A percentile compares a stretch with the other conserved stretches of the same genome.
These are phyloP conservation scores for Muraenolepis orangiensis DNA, from an alignment of 2,797 vertebrate genomes.

Conservation along the genomic window DNA sequence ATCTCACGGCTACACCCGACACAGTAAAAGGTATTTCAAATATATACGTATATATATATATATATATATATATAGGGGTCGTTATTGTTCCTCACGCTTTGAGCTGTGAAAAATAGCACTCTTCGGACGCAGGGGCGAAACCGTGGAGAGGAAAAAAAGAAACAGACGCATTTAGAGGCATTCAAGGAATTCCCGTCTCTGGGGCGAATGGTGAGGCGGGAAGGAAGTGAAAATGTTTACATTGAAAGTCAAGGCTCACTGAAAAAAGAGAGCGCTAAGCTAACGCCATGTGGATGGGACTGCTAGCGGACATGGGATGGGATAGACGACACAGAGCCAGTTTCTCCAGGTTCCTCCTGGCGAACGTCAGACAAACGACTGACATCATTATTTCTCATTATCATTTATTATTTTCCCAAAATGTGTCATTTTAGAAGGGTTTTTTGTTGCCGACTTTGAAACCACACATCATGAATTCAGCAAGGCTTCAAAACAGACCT, in stretches of 20 bases:
- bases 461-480: background rate
- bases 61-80: background rate
- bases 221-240: conserved; percentile 56
- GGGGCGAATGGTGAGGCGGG: conserved; percentile 35
- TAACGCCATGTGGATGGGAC: too few species aligned
- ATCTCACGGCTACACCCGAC: background rate
- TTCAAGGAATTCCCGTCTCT: conserved; percentile 61
- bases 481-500: too few species aligned
- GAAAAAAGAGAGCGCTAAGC: background rate
- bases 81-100: conserved; percentile 23
- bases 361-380: background rate
- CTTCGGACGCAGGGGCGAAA: conserved; percentile 30
- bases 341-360: background rate
- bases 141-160: conserved; percentile 60
- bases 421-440: background rate
- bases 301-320: background rate
- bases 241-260: conserved; percentile 40
- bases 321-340: background rate
- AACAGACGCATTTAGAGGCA: conserved; percentile 49
- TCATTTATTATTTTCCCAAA: background rate
- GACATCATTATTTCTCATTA: background rate
- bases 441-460: background rate
- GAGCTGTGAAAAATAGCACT: conserved; percentile 65
- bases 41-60: background rate
- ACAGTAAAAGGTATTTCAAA: background rate